Evolutionary conservation across 2,113 vertebrate genomes (phyloP).

Genomic region (Alectura lathami): DNA sequence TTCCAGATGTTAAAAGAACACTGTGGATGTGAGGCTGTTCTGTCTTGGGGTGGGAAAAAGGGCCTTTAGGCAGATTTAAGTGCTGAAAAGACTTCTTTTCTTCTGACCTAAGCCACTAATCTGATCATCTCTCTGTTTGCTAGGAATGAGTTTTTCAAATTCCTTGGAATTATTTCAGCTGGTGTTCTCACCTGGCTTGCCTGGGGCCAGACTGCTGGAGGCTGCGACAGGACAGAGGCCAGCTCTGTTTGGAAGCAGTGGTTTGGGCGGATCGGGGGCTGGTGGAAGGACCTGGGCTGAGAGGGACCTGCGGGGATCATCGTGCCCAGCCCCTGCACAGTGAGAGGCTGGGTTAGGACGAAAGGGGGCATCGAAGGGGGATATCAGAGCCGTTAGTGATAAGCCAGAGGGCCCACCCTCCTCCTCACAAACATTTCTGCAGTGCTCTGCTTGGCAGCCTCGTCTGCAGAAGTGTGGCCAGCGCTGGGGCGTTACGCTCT

Average conservation of each 20-base stretch:
- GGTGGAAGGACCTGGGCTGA: no score
- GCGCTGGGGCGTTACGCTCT: background rate
- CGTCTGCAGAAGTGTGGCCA: background rate
- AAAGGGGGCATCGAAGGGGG: background rate
- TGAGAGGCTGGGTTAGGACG: background rate
- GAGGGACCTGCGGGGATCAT: no score
- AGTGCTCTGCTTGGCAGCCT: background rate
- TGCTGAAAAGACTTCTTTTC: background rate
- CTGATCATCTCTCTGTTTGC: background rate
- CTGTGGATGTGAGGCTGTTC: background rate
- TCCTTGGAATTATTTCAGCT: background rate
- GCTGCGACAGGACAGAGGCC: accelerated
- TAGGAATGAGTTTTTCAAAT: background rate
- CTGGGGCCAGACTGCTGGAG: background rate
- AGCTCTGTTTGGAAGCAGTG: background rate
- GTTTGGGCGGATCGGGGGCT: background rate
- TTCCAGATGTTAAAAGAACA: background rate
- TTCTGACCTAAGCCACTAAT: background rate
- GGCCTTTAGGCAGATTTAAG: background rate
- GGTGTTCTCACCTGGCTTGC: background rate
- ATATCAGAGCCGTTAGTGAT: no score
- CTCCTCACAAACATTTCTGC: accelerated
- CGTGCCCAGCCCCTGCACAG: background rate
- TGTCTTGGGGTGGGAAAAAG: background rate
- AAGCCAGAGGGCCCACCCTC: background rate